Base-by-base conservation (phyloP, 2,797 vertebrate species). In the Brachymystax lenok region DNA sequence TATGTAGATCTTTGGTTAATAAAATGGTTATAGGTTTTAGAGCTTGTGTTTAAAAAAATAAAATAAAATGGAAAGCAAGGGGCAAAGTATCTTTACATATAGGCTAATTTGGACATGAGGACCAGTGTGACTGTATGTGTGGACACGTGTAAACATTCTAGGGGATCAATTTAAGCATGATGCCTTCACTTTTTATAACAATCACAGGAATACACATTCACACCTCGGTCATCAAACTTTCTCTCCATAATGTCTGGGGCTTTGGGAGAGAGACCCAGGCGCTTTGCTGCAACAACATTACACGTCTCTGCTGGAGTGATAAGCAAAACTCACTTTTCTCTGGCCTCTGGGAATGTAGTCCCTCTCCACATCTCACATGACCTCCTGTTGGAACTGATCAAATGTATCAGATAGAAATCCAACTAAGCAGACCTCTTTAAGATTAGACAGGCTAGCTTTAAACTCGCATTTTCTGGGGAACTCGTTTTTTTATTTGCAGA, bases 121-220 rank as follows among this genome's bases (percentile, higher is more conserved):
- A 63, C 59, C 59, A 63, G 59, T 63, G 59, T 63, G 59, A 24
- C 27, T 79, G n/a, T 70, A 40, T 50, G 24, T 77, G 73, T 59
- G 69, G n/a, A 77, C 3, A 64, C 10, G 12, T 4, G 74, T 73
- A 66, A 12, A 6, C 71, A 21, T 77, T 16, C 27, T 24, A 69
- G n/a, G 63, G 75, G 64, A 76, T 74, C 78, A 28, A 75, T 66
- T 79, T 17, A 40, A 14, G 28, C 59, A 63, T 63, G 59, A 63
- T 63, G 59, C 59, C 59, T 63, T 63, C 59, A 63, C 59, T 27
- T 24, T 54, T 69, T 51, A 50, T 56, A 64, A 59, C 69, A 61
- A 61, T 63, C 59, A 63, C 59, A 63, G 59, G 59, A 63, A 63
- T 7, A 56, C 54, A 56, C 54, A 59, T 5, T 12, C 59, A 63